These are phyloP conservation scores for Perdita meconis DNA, from an alignment of 2,888 invertebrate species.

Conservation along the genomic window DNA sequence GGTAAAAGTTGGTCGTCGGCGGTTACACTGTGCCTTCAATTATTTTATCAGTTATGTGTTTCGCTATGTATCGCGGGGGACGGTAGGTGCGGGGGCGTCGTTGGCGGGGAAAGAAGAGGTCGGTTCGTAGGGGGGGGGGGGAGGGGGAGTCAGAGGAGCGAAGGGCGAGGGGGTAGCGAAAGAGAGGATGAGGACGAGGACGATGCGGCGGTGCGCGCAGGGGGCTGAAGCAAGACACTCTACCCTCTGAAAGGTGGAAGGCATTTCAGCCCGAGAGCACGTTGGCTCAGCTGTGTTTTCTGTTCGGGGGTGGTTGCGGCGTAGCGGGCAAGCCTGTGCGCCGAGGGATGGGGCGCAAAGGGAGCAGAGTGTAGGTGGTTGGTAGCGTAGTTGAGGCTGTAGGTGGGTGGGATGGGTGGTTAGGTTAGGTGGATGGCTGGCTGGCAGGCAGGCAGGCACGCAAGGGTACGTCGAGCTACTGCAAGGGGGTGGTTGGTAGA, in stretches of 20 bases:
- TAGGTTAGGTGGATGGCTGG: slow-evolving; percentile 78
- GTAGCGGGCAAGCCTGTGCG: slow-evolving; percentile 68
- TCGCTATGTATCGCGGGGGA: slow-evolving; percentile 54
- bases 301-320: slow-evolving; percentile 78
- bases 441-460: slow-evolving; percentile 81
- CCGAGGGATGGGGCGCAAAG: slow-evolving; percentile 65
- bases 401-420: slow-evolving; percentile 66
- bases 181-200: slow-evolving; percentile 52
- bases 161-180: slow-evolving; percentile 41
- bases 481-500: slow-evolving; percentile 78
- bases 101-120: slow-evolving; percentile 21
- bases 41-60: slow-evolving; percentile 72
- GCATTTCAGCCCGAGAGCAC: slow-evolving; percentile 79
- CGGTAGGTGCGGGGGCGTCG: slow-evolving; percentile 38
- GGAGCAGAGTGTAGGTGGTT: slow-evolving; percentile 70
- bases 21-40: slow-evolving; percentile 58
- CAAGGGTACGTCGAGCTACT: slow-evolving; percentile 77
- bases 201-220: slow-evolving; percentile 57
- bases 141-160: slow-evolving; percentile 32
- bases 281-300: slow-evolving; percentile 84
- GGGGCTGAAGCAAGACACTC: slow-evolving; percentile 70
- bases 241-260: slow-evolving; percentile 78
- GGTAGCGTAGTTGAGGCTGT: slow-evolving; percentile 68
- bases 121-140: slow-evolving; percentile 35
- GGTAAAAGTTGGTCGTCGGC: slow-evolving; percentile 30